Evolutionary conservation across 2,888 invertebrate species (phyloP), one percentile per base, ranked within the genome.

Genomic region (Drosophila paranaensis): DNA sequence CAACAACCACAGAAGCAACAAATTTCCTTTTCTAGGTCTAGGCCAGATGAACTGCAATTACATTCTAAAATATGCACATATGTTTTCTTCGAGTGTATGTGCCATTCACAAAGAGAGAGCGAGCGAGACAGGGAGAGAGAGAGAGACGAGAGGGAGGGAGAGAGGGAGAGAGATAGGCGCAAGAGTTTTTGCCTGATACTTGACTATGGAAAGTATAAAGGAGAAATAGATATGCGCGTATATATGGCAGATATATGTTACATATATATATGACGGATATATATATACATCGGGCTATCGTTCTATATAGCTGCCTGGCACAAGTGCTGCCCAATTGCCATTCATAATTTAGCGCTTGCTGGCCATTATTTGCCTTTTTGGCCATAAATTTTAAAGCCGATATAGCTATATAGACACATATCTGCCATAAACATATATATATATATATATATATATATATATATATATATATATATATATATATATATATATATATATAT

Each of bases 11-110:
- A 46, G 27, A 14, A 46, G 30, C 48, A 30, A 48, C 33, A 35
- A 91, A 90, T 92, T 91, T 92, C 91, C 91, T 91, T 92, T 92
- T 92, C 92, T 92, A 92, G 92, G 92, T 92, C 92, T 92, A 92
- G 92, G 92, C 92, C 92, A 92, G 86, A 88, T 89, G 82, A 89
- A 90, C 50, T 50, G 50, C 91, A 91, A 91, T 91, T 91, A 91
- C 90, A 90, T 90, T 90, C 90, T 90, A 91, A 90, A 87, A 87
- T 87, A 89, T 89, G 86, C 86, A 89, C 85, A 81, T 61, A 45
- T 67, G 16, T 56, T 58, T 50, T 58, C 48, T 58, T 14, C 39
- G 50, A 56, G n/a, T 61, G 46, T 51, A 14, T 54, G 37, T 56
- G 20, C 54, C 37, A 48, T 11, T 45, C 20, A 35, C 3, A 50